phyloP scores from a whole-genome alignment of 1,140 invertebrate genomes.

The Bombus impatiens region DNA sequence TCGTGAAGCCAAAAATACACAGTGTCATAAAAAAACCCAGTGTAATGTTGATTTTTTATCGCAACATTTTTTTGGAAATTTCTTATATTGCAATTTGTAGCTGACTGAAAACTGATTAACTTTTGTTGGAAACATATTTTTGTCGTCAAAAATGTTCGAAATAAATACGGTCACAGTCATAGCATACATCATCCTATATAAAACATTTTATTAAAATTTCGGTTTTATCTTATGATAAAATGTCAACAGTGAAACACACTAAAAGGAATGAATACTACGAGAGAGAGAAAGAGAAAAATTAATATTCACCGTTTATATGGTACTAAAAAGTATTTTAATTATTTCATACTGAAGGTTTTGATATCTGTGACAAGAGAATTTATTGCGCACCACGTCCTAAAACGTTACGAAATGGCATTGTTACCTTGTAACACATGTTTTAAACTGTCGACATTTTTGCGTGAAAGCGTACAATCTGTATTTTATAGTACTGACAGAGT shows the following conservation, averaged over 20 bases:
- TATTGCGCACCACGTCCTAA: neutral
- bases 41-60: too few species aligned
- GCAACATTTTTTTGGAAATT: too few species aligned
- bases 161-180: too few species aligned
- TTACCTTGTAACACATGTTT: neutral
- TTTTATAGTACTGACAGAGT: neutral
- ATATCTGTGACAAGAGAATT: neutral
- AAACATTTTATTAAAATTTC: neutral
- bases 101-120: too few species aligned
- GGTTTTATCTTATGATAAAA: neutral
- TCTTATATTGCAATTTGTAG: too few species aligned
- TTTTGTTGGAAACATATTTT: too few species aligned
- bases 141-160: too few species aligned
- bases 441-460: constrained; percentile 5
- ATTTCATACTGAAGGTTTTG: neutral
- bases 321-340: neutral
- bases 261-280: neutral
- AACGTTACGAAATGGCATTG: neutral
- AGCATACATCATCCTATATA: too few species aligned
- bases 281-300: neutral
- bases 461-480: neutral
- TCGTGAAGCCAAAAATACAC: too few species aligned
- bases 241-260: neutral
- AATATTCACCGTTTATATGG: neutral
- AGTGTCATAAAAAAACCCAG: too few species aligned